Evolutionary conservation across 2,113 vertebrate species (phyloP).

Genomic region (Gila orcuttii): DNA sequence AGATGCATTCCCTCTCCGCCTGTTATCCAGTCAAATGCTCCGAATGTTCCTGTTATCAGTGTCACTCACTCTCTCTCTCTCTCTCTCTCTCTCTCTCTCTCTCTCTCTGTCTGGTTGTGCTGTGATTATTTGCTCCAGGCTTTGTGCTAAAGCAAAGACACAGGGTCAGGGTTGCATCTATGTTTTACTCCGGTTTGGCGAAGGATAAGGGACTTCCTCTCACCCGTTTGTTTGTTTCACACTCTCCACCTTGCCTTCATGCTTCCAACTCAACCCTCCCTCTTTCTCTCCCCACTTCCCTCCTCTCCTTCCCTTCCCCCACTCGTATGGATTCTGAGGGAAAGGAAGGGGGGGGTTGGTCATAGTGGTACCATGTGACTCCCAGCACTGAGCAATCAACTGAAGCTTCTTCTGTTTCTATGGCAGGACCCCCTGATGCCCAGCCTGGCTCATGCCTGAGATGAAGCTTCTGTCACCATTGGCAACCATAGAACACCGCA

Average conservation of each 20-base stretch:
- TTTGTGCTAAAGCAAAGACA: constrained; percentile 31
- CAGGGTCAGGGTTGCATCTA: constrained; percentile 9
- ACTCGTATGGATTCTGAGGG: constrained; percentile 39
- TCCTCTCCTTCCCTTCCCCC: constrained; percentile 53
- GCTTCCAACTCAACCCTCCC: constrained; percentile 30
- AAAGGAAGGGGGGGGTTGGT: constrained; percentile 56
- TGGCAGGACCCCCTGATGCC: constrained; percentile 48
- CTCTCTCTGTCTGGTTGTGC: constrained; percentile 52
- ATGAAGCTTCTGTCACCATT: constrained; percentile 46
- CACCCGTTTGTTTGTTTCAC: neutral
- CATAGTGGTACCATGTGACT: constrained; percentile 49
- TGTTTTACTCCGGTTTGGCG: neutral
- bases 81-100: constrained; percentile 57
- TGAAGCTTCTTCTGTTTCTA: constrained; percentile 33
- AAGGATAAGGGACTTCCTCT: constrained; percentile 17
- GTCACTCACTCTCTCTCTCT: constrained; percentile 54
- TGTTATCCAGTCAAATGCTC: constrained; percentile 15
- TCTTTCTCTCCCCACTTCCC: constrained; percentile 53
- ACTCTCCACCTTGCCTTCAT: constrained; percentile 46
- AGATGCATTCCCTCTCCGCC: constrained; percentile 28
- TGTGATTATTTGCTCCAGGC: constrained; percentile 24
- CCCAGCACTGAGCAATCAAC: constrained; percentile 14
- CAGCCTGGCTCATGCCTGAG: constrained; percentile 47
- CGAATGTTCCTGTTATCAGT: constrained; percentile 44
- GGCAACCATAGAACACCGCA: constrained; percentile 41